Conservation (phyloP, 2,113 vertebrate species). For the Macrotis lagotis region DNA sequence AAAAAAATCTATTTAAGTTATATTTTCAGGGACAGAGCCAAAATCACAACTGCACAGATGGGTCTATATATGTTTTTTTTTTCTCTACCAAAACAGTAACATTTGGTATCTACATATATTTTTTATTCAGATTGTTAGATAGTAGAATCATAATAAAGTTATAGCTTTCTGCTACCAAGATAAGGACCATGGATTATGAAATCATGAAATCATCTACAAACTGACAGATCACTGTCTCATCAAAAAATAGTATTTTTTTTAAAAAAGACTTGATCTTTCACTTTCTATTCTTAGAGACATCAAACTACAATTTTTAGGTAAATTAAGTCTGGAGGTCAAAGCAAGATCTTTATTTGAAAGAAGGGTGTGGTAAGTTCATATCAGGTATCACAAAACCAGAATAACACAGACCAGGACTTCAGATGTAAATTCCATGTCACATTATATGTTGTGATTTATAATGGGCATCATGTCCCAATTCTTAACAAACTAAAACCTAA, state of each 20-base stretch:
- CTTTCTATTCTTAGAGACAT: conserved; percentile 15
- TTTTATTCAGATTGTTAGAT: neutral
- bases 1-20: neutral
- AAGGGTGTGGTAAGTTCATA: neutral
- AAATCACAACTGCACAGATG: neutral
- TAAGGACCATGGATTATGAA: neutral
- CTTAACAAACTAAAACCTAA: conserved; percentile 35
- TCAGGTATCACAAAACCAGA: conserved; percentile 22
- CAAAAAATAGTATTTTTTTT: neutral
- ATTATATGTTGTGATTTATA: neutral
- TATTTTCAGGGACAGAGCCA: neutral
- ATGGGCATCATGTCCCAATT: conserved; percentile 28
- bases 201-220: conserved; percentile 12
- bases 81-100: conserved; percentile 11
- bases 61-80: neutral
- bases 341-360: conserved; percentile 4
- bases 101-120: neutral
- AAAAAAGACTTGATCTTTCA: conserved; percentile 41
- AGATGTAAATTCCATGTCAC: conserved; percentile 24
- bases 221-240: conserved; percentile 4
- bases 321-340: conserved; percentile 37
- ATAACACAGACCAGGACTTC: conserved; percentile 10
- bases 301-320: conserved; percentile 31
- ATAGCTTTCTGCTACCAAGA: neutral
- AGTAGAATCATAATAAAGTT: conserved; percentile 31